These are phyloP conservation scores for Dryoscopus gambensis DNA, from an alignment of 2,113 vertebrate genomes.

Conservation along the genomic window DNA sequence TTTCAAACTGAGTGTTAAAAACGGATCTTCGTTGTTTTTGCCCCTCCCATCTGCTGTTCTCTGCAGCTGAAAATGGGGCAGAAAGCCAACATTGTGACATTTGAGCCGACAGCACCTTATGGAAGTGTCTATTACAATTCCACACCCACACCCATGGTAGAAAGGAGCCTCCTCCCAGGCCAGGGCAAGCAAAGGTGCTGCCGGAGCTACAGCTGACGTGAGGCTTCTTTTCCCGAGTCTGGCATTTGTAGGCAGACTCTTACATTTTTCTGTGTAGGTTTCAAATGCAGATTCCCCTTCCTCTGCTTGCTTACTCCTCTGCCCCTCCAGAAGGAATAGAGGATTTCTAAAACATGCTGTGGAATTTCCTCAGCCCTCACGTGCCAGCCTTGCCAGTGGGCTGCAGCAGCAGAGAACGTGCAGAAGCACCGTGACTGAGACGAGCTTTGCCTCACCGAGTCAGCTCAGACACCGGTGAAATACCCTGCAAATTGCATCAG, in stretches of 20 bases:
- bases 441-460: neutral
- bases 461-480: neutral
- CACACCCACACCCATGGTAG: neutral
- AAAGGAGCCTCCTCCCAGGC: neutral
- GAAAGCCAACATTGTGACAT: slow-evolving; percentile 53
- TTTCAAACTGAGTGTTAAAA: slow-evolving; percentile 46
- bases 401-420: neutral
- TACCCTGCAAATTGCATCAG: neutral
- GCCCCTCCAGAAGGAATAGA: neutral
- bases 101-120: slow-evolving; percentile 37
- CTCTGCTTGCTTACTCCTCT: neutral
- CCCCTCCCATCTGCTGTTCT: slow-evolving; percentile 39
- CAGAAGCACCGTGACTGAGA: neutral
- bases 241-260: neutral
- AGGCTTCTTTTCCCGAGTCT: neutral
- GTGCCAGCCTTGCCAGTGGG: neutral
- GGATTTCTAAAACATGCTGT: neutral
- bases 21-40: slow-evolving; percentile 45
- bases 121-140: slow-evolving; percentile 32
- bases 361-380: neutral
- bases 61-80: slow-evolving; percentile 51
- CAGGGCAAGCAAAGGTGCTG: neutral
- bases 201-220: neutral
- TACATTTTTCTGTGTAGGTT: neutral
- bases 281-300: neutral